Base-by-base conservation (phyloP, 1,140 invertebrate genomes). In the Asobara japonica region DNA sequence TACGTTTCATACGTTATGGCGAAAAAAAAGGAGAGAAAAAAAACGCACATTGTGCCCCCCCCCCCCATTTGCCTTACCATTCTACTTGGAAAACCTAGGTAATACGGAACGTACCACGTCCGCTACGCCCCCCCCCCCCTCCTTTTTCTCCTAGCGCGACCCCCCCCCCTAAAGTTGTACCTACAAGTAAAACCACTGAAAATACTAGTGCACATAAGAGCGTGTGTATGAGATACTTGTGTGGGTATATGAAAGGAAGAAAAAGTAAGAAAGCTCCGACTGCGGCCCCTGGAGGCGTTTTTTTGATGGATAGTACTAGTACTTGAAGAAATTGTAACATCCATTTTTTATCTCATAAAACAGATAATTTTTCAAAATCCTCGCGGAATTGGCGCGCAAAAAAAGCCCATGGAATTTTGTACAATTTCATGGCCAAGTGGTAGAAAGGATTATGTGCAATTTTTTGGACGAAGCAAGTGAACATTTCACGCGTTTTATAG, bases 231-330 rank as follows among this genome's bases (percentile, higher is more conserved):
- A 30, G 33, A 31, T 69, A 56, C 61, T 30, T n/a, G 73, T 73
- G 69, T 65, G 73, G 72, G 65, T 51, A 48, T 75, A 70, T 72
- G 73, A 72, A 74, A 68, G 74, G 69, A 74, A 64, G 66, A 76
- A 76, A 74, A 60, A 65, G 70, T 71, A 71, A 73, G 74, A 76
- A 69, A 62, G 36, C 27, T 69, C 60, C 67, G 74, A 75, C 73
- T 75, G 78, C 77, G 76, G 3, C 20, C 51, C 16, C 16, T 56
- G 22, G 51, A 25, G 22, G 51, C 5, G 3, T 18, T 20, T 36
- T 36, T 11, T 36, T 36, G 31, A 5, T 11, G 11, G 11, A 36
- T 16, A 51, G 1, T 18, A 51, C 7, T 51, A 18, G 16, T 51
- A 51, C 45, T 51, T 5, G 6, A 51, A 16, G 16, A 20, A 20